A percentile compares a stretch with the other conserved stretches of the same genome.
Evolutionary conservation across 2,888 invertebrate species (phyloP).

Genomic region (Aphodius granarius): DNA sequence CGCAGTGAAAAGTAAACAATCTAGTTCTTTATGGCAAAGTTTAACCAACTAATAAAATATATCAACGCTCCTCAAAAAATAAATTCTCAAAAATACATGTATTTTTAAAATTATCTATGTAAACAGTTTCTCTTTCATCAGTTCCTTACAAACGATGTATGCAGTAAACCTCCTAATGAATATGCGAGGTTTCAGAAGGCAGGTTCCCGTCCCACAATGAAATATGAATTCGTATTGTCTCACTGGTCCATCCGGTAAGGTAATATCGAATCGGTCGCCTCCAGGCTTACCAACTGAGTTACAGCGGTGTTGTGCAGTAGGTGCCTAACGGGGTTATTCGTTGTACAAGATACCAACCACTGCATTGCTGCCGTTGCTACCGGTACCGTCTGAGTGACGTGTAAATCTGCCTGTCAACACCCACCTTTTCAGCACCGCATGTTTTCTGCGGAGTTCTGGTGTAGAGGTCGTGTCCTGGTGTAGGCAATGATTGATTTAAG

Average conservation of each 20-base stretch:
- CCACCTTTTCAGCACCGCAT: neutral
- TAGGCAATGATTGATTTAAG: neutral
- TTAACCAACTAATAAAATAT: no score
- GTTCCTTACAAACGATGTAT: neutral
- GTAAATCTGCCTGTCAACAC: neutral
- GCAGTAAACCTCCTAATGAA: neutral
- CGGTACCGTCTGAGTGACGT: neutral
- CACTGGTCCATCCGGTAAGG: neutral
- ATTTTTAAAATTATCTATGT: neutral
- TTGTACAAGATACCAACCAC: neutral
- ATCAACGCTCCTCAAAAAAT: no score
- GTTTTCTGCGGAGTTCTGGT: neutral
- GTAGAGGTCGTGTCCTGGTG: neutral
- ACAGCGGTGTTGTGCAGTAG: neutral
- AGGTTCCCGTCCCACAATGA: neutral
- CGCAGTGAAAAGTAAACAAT: no score
- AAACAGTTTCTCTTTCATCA: neutral
- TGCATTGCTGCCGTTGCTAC: neutral
- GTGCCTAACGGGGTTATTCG: neutral
- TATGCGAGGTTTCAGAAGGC: neutral
- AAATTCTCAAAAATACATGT: no score
- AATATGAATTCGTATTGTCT: neutral
- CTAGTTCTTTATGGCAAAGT: no score
- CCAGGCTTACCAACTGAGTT: neutral
- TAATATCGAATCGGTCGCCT: neutral